A percentile compares a stretch with the other conserved stretches of the same genome.
Evolutionary conservation across 2,888 invertebrate genomes (phyloP).

Genomic region (Aphidius colemani): DNA sequence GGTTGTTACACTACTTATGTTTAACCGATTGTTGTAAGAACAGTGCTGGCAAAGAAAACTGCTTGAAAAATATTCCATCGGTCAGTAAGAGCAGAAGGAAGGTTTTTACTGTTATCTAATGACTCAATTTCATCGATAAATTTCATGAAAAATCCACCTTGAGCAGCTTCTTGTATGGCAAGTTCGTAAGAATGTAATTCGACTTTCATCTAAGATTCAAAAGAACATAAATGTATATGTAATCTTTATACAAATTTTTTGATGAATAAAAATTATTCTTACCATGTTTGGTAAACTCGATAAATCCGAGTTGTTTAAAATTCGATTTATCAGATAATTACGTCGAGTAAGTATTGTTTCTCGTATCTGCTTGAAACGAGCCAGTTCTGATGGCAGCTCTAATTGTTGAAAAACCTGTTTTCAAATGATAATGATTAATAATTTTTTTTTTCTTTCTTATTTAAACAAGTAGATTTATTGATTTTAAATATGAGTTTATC

Average conservation of each 20-base stretch:
- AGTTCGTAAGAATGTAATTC: conserved; percentile 53
- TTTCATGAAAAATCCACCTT: conserved; percentile 66
- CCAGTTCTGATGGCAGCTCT: conserved; percentile 78
- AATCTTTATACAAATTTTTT: conserved; percentile 13
- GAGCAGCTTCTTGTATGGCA: conserved; percentile 74
- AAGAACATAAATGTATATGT: conserved; percentile 6
- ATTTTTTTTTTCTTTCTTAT: background rate
- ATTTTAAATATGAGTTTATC: too few relatives aligned
- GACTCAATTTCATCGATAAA: conserved; percentile 38
- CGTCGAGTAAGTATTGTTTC: conserved; percentile 64
- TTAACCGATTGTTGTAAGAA: conserved; percentile 86
- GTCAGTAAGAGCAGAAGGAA: conserved; percentile 61
- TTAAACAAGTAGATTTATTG: too few relatives aligned
- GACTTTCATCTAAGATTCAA: conserved; percentile 43
- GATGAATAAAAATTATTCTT: conserved; percentile 28
- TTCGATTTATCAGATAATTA: conserved; percentile 65
- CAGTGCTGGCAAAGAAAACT: conserved; percentile 88
- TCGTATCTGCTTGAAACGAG: conserved; percentile 64
- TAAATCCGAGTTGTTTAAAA: conserved; percentile 67
- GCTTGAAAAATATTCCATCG: conserved; percentile 84
- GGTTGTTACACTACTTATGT: too few relatives aligned
- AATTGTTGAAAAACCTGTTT: conserved; percentile 76
- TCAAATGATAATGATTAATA: background rate
- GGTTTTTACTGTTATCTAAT: conserved; percentile 30
- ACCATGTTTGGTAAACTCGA: conserved; percentile 66